A percentile compares a stretch with the other conserved stretches of the same genome.
phyloP scores from a whole-genome alignment of 1,140 invertebrate species.

The Rhagoletis zephyria region DNA sequence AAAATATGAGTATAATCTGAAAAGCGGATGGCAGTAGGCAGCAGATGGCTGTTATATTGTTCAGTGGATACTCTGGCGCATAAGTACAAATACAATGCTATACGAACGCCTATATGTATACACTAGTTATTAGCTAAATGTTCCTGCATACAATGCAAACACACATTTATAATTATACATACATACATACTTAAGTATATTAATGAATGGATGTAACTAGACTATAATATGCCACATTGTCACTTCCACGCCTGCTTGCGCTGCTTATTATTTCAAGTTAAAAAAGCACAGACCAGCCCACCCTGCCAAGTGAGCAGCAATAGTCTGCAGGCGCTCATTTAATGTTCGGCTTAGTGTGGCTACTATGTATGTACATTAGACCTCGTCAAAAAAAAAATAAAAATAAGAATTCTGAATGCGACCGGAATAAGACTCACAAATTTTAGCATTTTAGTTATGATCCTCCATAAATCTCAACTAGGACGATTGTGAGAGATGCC shows the following conservation, averaged over 20 bases:
- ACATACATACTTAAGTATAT: background rate
- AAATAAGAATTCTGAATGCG: too few species aligned
- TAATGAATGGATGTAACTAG: constrained; percentile 11
- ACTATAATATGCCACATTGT: background rate
- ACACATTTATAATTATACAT: background rate
- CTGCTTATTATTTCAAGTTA: constrained; percentile 27
- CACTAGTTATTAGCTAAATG: too few species aligned
- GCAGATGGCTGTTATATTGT: constrained; percentile 8
- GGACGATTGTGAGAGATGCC: too few species aligned
- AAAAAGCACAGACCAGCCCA: background rate
- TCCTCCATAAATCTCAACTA: too few species aligned
- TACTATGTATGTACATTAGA: too few species aligned
- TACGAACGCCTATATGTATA: background rate
- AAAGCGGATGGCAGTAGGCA: background rate
- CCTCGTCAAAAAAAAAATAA: too few species aligned
- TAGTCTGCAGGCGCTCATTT: constrained; percentile 42
- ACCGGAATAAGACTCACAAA: too few species aligned
- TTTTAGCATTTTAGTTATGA: too few species aligned
- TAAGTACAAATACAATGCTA: background rate
- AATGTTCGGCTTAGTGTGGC: background rate
- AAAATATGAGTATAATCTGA: background rate
- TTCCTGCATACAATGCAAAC: background rate
- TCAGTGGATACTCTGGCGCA: background rate
- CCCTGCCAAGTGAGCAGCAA: constrained; percentile 19
- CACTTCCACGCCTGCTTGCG: constrained; percentile 9